phyloP scores from a whole-genome alignment of 2,113 vertebrate species.

The Columba livia region DNA sequence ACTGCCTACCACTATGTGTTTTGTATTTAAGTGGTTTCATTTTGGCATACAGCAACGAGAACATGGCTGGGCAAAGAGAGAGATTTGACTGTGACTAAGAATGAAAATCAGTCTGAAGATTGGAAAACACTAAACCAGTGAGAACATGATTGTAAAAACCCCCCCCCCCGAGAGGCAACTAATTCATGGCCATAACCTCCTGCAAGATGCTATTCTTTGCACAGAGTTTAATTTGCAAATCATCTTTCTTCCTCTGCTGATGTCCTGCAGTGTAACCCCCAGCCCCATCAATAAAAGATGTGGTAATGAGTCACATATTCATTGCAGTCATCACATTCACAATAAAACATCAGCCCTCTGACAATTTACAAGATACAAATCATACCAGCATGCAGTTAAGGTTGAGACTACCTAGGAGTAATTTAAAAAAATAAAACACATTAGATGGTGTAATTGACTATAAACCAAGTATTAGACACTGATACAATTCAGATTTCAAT shows the following conservation, averaged over 20 bases:
- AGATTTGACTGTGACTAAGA: background rate
- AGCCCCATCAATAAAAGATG: slow-evolving; percentile 62
- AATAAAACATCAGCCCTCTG: slow-evolving; percentile 24
- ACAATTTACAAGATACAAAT: slow-evolving; percentile 48
- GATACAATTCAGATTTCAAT: background rate
- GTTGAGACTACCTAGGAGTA: background rate
- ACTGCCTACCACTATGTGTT: background rate
- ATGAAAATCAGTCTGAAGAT: background rate
- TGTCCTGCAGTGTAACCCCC: slow-evolving; percentile 30
- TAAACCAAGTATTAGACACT: background rate
- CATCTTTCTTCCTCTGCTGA: slow-evolving; percentile 29
- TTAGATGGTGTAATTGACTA: background rate
- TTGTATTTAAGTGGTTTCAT: background rate
- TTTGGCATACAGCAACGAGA: background rate
- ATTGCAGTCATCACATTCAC: background rate
- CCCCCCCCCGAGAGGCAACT: background rate
- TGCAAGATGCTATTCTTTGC: background rate
- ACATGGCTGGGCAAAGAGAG: background rate
- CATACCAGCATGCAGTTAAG: background rate
- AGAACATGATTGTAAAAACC: background rate
- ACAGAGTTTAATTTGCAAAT: slow-evolving; percentile 44
- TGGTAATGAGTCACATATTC: slow-evolving; percentile 43
- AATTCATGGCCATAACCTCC: background rate
- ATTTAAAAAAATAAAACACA: background rate
- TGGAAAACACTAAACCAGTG: slow-evolving; percentile 23